These are phyloP conservation scores for Sebastes dallii DNA, from an alignment of 2,797 vertebrate genomes.

Conservation along the genomic window DNA sequence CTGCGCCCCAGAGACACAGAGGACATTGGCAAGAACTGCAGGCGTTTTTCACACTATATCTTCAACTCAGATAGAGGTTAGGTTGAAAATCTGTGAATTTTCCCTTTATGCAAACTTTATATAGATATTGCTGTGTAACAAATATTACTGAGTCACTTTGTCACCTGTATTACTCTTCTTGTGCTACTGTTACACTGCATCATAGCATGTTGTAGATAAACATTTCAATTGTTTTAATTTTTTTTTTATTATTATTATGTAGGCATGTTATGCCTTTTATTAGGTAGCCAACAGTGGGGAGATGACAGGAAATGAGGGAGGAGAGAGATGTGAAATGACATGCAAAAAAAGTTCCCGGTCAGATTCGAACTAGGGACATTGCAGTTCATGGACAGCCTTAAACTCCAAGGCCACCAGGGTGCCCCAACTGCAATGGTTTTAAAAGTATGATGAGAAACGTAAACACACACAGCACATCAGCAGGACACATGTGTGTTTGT, in stretches of 20 bases:
- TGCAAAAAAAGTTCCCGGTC: too few species aligned
- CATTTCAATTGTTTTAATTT: neutral
- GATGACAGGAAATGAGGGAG: neutral
- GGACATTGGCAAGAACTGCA: too few species aligned
- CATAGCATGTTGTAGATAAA: neutral
- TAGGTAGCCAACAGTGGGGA: neutral
- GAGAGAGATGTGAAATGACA: neutral
- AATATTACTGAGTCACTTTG: too few species aligned
- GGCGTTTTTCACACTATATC: too few species aligned
- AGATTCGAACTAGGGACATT: neutral
- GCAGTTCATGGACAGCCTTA: neutral
- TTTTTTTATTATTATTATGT: neutral
- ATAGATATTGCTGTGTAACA: neutral
- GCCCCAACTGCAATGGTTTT: neutral
- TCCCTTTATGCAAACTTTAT: fast-evolving
- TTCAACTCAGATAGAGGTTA: too few species aligned
- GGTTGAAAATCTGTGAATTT: too few species aligned
- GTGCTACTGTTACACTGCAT: neutral
- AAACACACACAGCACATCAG: neutral
- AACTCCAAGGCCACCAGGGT: neutral
- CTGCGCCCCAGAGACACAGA: too few species aligned
- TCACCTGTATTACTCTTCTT: too few species aligned
- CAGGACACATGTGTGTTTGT: neutral
- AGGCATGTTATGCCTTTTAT: neutral
- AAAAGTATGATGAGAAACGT: neutral